A percentile compares a stretch with the other conserved stretches of the same genome.
phyloP scores from a whole-genome alignment of 2,113 vertebrate genomes.

The Monopterus albus region DNA sequence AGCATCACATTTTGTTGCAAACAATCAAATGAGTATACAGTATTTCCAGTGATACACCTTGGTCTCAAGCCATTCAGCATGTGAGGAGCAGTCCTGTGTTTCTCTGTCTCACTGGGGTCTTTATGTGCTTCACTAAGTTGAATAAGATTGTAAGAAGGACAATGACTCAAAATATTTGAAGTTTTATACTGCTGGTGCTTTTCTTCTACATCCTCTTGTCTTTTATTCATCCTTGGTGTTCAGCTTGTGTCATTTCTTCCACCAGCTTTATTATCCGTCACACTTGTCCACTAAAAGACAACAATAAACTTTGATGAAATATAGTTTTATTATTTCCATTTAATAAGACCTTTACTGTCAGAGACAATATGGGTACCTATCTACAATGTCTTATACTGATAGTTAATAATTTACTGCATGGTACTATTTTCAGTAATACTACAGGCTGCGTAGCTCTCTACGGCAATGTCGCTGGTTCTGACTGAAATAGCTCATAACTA shows the following conservation, averaged over 20 bases:
- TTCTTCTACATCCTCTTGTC: conserved; percentile 22
- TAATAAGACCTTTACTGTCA: conserved; percentile 22
- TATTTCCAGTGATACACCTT: background rate
- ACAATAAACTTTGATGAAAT: conserved; percentile 47
- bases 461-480: background rate
- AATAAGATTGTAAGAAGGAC: conserved; percentile 33
- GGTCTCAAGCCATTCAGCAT: conserved; percentile 10
- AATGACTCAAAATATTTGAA: conserved; percentile 32
- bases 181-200: conserved; percentile 33
- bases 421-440: background rate
- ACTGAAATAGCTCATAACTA: conserved; percentile 24
- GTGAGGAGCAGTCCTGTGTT: background rate
- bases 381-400: conserved; percentile 11
- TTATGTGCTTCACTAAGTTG: conserved; percentile 17
- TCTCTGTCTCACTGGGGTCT: background rate
- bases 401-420: conserved; percentile 27
- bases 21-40: conserved; percentile 28
- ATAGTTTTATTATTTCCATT: conserved; percentile 45
- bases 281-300: conserved; percentile 48
- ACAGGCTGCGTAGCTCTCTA: conserved; percentile 11
- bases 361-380: background rate
- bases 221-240: conserved; percentile 37
- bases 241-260: conserved; percentile 18
- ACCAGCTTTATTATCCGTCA: conserved; percentile 38
- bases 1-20: conserved; percentile 30